These are phyloP conservation scores for Oryzias dopingdopingensis DNA, from an alignment of 2,797 vertebrate species.

Conservation along the genomic window DNA sequence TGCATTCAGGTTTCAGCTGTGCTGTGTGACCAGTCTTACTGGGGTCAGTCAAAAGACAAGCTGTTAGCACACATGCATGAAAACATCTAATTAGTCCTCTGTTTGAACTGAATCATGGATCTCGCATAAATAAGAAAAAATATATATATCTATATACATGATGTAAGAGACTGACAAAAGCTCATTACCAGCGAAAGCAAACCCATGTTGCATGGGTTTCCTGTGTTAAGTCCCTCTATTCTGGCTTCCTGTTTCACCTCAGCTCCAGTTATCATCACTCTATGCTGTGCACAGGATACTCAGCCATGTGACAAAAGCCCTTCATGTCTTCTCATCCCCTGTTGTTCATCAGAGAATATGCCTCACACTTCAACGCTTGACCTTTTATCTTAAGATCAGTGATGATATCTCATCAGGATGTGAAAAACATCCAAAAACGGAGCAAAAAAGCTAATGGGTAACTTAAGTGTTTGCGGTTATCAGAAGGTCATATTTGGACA, in stretches of 20 bases:
- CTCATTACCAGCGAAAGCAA: slow-evolving; percentile 41
- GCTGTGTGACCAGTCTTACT: slow-evolving; percentile 27
- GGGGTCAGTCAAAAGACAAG: slow-evolving; percentile 4
- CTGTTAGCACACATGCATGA: neutral
- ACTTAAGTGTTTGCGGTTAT: neutral
- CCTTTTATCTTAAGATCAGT: slow-evolving; percentile 11
- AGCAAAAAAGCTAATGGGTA: neutral
- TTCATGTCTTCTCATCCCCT: slow-evolving; percentile 47
- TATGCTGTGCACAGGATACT: slow-evolving; percentile 53
- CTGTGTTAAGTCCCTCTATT: slow-evolving; percentile 74
- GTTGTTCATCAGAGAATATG: slow-evolving; percentile 15
- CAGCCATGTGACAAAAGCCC: slow-evolving; percentile 68
- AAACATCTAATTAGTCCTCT: neutral
- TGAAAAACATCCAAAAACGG: neutral
- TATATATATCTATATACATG: slow-evolving; percentile 25
- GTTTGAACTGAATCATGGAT: neutral
- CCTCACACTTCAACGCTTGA: slow-evolving; percentile 14
- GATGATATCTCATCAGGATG: slow-evolving; percentile 2
- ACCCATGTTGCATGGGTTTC: slow-evolving; percentile 62
- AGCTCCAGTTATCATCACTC: slow-evolving; percentile 73
- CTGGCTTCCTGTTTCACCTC: slow-evolving; percentile 76
- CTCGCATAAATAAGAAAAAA: neutral
- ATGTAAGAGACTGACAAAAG: slow-evolving; percentile 33
- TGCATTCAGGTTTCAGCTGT: slow-evolving; percentile 29
- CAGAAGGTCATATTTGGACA: slow-evolving; percentile 1